Conservation (phyloP, 2,888 invertebrate species). For the Dermolepida albohirtum region DNA sequence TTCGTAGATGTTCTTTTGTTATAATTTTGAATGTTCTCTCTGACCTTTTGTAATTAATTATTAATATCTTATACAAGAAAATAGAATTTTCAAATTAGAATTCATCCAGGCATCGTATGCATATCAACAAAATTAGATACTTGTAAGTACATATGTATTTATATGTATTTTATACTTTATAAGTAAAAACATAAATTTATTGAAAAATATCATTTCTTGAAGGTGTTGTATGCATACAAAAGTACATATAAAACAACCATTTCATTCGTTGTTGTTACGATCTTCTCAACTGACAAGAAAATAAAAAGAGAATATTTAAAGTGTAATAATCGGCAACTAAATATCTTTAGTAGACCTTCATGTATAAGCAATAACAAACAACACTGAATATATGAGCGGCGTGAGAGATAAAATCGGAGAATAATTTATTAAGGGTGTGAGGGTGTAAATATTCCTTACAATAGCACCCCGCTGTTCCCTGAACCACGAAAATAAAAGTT, state of each 20-base stretch:
- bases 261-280: slow-evolving; percentile 6
- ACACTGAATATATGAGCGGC: slow-evolving; percentile 34
- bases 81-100: no score
- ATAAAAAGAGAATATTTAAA: slow-evolving; percentile 36
- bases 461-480: slow-evolving; percentile 59
- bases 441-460: slow-evolving; percentile 64
- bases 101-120: no score
- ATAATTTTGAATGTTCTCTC: no score
- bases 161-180: no score
- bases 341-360: slow-evolving; percentile 31
- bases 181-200: no score
- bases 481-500: slow-evolving; percentile 59
- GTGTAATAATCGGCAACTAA: slow-evolving; percentile 35
- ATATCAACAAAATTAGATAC: no score
- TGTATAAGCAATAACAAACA: slow-evolving; percentile 32
- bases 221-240: no score
- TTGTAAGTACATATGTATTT: no score
- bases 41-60: no score
- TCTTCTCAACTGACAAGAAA: slow-evolving; percentile 13
- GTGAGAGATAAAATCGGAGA: slow-evolving; percentile 55
- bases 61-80: no score
- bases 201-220: no score
- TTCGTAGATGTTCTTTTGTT: no score
- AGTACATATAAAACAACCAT: neutral
- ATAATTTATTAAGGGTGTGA: slow-evolving; percentile 62